Conservation (phyloP, 1,140 invertebrate species). For the Neodiprion virginianus region DNA sequence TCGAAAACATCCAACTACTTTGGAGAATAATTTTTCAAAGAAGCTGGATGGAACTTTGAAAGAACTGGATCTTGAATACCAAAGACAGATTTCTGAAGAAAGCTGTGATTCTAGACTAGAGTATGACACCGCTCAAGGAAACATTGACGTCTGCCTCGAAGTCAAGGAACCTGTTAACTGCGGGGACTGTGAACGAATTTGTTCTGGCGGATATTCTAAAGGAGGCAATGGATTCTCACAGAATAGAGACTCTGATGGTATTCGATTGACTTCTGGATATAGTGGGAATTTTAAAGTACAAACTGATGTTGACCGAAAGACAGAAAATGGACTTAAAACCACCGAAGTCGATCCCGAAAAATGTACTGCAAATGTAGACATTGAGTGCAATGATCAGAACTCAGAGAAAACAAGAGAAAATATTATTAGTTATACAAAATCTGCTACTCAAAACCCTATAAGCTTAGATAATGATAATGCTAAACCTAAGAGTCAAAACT, state of each 20-base stretch:
- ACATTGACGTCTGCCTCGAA: constrained; percentile 54
- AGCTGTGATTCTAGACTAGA: constrained; percentile 11
- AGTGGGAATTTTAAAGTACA: not conserved
- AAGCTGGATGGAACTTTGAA: constrained; percentile 17
- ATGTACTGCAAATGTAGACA: too few species aligned
- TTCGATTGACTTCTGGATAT: not conserved
- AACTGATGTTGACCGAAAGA: too few species aligned
- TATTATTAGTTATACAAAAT: not conserved
- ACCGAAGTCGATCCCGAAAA: too few species aligned
- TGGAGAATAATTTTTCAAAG: constrained; percentile 66
- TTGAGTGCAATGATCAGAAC: too few species aligned
- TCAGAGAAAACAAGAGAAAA: not conserved
- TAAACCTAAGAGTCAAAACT: not conserved
- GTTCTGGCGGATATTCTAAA: constrained; percentile 44
- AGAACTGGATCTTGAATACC: not conserved
- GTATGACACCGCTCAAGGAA: constrained; percentile 34
- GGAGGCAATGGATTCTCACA: not conserved
- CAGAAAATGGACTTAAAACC: too few species aligned
- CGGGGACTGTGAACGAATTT: constrained; percentile 56
- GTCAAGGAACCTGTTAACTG: constrained; percentile 55
- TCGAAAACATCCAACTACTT: constrained; percentile 82
- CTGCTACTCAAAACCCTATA: not conserved
- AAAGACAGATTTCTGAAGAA: constrained; percentile 30
- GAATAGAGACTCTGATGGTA: not conserved
- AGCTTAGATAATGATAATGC: not conserved